Conservation (phyloP, 2,113 vertebrate species). For the Podilymbus podiceps region DNA sequence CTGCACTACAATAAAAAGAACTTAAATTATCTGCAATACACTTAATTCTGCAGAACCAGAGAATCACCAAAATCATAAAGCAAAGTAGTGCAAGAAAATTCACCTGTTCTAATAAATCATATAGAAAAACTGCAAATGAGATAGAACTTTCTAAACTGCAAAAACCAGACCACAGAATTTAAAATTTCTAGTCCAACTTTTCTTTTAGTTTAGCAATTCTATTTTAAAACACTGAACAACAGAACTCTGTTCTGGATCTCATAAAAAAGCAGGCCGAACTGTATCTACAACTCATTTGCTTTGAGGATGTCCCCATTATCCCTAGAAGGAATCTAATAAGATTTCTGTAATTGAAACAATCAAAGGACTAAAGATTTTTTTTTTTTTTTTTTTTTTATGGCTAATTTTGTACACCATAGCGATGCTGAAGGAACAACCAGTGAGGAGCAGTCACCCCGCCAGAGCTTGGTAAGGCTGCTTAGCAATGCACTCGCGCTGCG, state of each 20-base stretch:
- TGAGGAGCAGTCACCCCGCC: rapidly evolving
- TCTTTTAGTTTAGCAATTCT: not conserved
- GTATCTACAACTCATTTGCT: not conserved
- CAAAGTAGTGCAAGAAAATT: not conserved
- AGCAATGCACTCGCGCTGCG: rapidly evolving
- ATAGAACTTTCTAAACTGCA: not conserved
- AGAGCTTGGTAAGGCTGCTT: not conserved
- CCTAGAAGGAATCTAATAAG: not conserved
- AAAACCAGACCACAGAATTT: not conserved
- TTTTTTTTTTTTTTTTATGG: not conserved
- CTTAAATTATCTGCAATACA: not conserved
- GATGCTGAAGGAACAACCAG: not conserved
- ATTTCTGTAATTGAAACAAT: not conserved
- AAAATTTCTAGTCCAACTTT: not conserved
- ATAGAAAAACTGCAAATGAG: not conserved
- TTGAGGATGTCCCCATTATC: not conserved
- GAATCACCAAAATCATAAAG: not conserved
- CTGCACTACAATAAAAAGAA: not conserved
- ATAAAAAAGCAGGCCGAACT: not conserved
- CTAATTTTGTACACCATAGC: not conserved
- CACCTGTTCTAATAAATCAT: not conserved
- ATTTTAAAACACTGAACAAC: not conserved
- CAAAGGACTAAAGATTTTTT: not conserved
- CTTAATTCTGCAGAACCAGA: not conserved
- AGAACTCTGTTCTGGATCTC: not conserved